A percentile compares a stretch with the other conserved stretches of the same genome.
These are phyloP conservation scores for Xestia rhomboidea DNA, from an alignment of 2,888 invertebrate genomes.

Conservation along the genomic window DNA sequence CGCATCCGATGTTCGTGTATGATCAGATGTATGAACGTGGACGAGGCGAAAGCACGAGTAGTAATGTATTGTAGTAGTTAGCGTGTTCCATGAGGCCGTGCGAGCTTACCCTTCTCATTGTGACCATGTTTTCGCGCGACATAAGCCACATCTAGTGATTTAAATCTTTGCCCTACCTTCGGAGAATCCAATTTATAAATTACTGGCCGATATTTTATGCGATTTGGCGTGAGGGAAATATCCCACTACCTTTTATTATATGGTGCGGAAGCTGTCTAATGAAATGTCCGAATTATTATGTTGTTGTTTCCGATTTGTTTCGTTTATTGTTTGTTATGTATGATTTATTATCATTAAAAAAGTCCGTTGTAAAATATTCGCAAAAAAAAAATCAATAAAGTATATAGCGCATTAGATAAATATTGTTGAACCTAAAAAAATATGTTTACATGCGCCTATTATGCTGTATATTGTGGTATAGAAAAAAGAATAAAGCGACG, in stretches of 20 bases:
- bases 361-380: background rate
- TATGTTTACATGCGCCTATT: background rate
- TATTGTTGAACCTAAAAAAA: background rate
- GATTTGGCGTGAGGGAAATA: conserved; percentile 5
- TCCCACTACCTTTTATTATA: conserved; percentile 8
- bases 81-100: too few species aligned
- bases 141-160: conserved; percentile 2
- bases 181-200: conserved; percentile 50
- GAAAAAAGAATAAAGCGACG: background rate
- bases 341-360: background rate
- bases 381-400: background rate
- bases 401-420: background rate
- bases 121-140: background rate
- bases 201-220: conserved; percentile 33
- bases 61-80: background rate
- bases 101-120: background rate
- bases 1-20: background rate
- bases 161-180: conserved; percentile 11
- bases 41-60: too few species aligned
- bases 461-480: background rate
- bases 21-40: background rate
- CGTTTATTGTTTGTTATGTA: background rate
- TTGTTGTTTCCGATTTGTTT: conserved; percentile 1
- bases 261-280: conserved; percentile 17
- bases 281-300: conserved; percentile 12